Conservation (phyloP, 2,113 vertebrate species). For the Ptyas mucosa region DNA sequence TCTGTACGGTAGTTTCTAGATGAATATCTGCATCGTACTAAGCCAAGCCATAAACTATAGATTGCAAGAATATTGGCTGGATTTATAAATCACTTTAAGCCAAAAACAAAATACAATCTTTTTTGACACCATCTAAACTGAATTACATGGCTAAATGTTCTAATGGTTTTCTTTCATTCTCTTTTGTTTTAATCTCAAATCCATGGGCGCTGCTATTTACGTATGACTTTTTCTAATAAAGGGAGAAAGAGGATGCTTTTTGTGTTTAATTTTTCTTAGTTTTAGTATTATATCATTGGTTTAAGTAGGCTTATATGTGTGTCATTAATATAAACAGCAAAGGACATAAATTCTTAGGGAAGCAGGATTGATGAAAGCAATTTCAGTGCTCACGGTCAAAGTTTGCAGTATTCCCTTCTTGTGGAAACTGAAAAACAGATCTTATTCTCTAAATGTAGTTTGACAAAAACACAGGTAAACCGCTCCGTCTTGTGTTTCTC, state of each 20-base stretch:
- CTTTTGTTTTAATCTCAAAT: background rate
- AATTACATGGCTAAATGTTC: background rate
- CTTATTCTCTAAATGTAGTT: background rate
- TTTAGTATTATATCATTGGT: background rate
- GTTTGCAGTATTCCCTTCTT: background rate
- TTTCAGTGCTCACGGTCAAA: background rate
- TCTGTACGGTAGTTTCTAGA: background rate
- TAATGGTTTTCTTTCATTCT: background rate
- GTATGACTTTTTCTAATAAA: background rate
- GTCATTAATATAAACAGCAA: background rate
- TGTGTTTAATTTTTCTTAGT: background rate
- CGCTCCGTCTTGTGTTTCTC: no score
- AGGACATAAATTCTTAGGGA: background rate
- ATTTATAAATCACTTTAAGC: background rate
- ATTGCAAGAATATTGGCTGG: background rate
- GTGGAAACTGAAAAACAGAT: background rate
- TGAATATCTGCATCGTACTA: background rate
- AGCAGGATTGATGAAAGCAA: background rate
- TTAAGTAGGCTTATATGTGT: background rate
- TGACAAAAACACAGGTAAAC: background rate
- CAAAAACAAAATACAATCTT: background rate
- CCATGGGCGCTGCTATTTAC: background rate
- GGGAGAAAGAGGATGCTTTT: background rate
- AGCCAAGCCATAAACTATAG: background rate
- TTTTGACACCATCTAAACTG: background rate